A percentile compares a stretch with the other conserved stretches of the same genome.
phyloP scores from a whole-genome alignment of 2,888 invertebrate genomes.

The Aphidius colemani region DNA sequence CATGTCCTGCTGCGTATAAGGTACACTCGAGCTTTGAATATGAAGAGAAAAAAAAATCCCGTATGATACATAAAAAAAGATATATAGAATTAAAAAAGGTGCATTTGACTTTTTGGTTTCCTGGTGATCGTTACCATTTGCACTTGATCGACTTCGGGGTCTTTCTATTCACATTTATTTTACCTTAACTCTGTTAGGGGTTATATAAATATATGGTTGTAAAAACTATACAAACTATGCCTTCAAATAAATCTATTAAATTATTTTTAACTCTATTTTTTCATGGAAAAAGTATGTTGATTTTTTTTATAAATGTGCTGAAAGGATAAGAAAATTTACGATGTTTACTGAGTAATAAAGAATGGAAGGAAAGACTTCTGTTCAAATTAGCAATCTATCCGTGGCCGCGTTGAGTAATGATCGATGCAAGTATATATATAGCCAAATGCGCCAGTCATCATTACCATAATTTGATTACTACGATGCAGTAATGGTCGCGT shows the following conservation, averaged over 20 bases:
- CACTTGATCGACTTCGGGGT: slow-evolving; percentile 24
- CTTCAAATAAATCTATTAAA: too few species aligned
- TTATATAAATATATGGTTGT: too few species aligned
- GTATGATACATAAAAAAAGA: slow-evolving; percentile 16
- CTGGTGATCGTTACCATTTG: slow-evolving; percentile 46
- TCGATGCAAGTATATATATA: slow-evolving; percentile 7
- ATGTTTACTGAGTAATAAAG: too few species aligned
- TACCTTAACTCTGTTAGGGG: too few species aligned
- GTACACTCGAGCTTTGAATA: not conserved
- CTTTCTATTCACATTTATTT: slow-evolving; percentile 16
- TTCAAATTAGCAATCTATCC: slow-evolving; percentile 21
- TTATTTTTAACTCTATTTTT: too few species aligned
- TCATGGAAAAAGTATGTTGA: not conserved
- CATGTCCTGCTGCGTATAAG: slow-evolving; percentile 18
- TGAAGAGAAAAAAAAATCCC: not conserved
- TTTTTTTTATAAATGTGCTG: too few species aligned
- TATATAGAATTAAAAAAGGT: slow-evolving; percentile 39
- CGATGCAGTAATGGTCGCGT: slow-evolving; percentile 39
- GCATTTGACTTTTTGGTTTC: slow-evolving; percentile 12
- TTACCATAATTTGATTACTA: slow-evolving; percentile 41
- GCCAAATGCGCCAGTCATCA: slow-evolving; percentile 27
- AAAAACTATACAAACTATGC: too few species aligned
- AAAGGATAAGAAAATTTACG: too few species aligned
- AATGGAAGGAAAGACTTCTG: not conserved
- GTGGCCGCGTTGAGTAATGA: slow-evolving; percentile 26